Evolutionary conservation across 1,140 invertebrate genomes (phyloP), one percentile per base, ranked within the genome.

Genomic region (Trissolcus basalis): DNA sequence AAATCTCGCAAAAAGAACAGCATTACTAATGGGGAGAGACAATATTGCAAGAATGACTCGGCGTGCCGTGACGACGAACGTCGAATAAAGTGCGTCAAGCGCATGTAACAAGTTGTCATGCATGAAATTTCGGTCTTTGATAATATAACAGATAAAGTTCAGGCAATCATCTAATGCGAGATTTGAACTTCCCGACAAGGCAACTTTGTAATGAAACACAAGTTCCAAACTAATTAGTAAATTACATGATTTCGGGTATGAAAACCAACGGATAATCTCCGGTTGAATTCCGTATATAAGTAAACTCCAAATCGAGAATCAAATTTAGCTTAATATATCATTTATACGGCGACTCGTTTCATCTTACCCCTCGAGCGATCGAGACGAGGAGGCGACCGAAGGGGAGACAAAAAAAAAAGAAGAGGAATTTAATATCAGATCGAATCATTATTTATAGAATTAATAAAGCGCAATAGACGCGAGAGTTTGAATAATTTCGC

Each of bases 141-240:
- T 78, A 78, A 78, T 78, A 65, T 78, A 78, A 70, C 69, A 78
- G 76, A 69, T 78, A 78, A 78, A 78, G 69, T 78, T 78, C 69
- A 27, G 64, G 76, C 64, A 78, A 78, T 78, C 76, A 72, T 63
- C 76, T 78, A 78, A 78, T 78, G 69, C 65, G 50, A 70, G 54
- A 64, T 60, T 68, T 51, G 59, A 72, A 77, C 69, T 72, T 72
- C 54, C 69, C 68, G 59, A 72, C 75, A 64, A 72, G 68, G 13
- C 12, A 78, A 78, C 76, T 78, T 72, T 54, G 64, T 78, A 78
- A 78, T 78, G 76, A 78, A 78, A 78, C 76, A 78, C 70, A 78
- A 78, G 69, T 78, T 78, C 41, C 54, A 78, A 78, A 78, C 76
- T 78, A 78, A 78, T 78, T 78, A 73, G 76, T 78, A 78, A 78